A percentile compares a stretch with the other conserved stretches of the same genome.
phyloP scores from a whole-genome alignment of 2,888 invertebrate genomes.

The Agelastica alni region DNA sequence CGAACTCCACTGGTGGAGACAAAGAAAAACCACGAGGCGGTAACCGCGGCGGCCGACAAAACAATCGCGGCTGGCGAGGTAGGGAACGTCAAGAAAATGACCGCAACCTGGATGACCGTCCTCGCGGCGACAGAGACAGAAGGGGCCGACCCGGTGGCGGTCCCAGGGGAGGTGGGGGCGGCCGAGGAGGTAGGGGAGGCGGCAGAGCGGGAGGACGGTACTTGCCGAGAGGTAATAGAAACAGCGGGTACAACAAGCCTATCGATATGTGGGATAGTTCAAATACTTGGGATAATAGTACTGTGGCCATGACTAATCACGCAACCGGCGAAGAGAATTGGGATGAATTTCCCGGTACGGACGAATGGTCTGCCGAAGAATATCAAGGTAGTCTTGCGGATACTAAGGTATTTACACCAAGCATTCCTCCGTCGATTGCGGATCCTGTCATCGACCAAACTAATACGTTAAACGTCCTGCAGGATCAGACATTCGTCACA shows the following conservation, averaged over 20 bases:
- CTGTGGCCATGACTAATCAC: constrained; percentile 47
- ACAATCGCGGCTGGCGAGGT: constrained; percentile 50
- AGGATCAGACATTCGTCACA: constrained; percentile 28
- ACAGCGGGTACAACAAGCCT: constrained; percentile 46
- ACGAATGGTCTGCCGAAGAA: constrained; percentile 76
- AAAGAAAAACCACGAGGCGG: constrained; percentile 44
- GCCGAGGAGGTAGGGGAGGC: constrained; percentile 54
- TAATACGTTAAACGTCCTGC: constrained; percentile 25
- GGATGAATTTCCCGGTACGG: constrained; percentile 65
- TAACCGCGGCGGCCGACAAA: constrained; percentile 41
- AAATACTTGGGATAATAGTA: constrained; percentile 52
- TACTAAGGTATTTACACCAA: constrained; percentile 89
- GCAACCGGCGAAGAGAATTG: constrained; percentile 58
- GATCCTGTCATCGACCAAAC: constrained; percentile 31
- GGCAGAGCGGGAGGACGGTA: constrained; percentile 54
- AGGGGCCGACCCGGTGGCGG: constrained; percentile 56
- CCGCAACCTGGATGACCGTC: constrained; percentile 44
- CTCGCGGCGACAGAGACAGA: constrained; percentile 61
- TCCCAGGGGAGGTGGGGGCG: constrained; percentile 51
- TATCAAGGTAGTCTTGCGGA: constrained; percentile 94
- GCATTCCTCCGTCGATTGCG: constrained; percentile 55
- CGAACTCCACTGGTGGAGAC: constrained; percentile 29
- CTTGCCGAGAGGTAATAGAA: constrained; percentile 30
- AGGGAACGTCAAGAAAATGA: constrained; percentile 54
- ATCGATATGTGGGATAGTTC: constrained; percentile 66